Percentiles rank a stretch among this genome's conserved stretches.
Evolutionary conservation across 2,888 invertebrate species (phyloP).

Genomic region (Amphimallon solstitiale): DNA sequence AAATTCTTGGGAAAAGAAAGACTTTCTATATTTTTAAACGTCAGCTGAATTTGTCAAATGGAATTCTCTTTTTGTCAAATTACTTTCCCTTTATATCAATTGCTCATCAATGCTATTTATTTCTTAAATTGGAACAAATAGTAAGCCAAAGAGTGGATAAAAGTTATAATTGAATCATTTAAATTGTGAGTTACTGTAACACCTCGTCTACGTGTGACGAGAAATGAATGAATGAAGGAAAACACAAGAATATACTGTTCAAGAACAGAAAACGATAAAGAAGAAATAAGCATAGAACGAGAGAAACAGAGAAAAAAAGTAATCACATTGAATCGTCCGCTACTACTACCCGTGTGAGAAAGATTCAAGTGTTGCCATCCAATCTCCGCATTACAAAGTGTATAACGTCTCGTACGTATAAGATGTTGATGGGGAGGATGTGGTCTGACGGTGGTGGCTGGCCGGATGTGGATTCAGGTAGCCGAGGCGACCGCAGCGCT

Average conservation of each 20-base stretch:
- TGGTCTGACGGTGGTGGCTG: slow-evolving; percentile 56
- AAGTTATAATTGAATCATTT: too few species aligned
- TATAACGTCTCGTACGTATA: slow-evolving; percentile 39
- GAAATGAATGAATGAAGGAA: too few species aligned
- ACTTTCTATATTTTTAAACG: too few species aligned
- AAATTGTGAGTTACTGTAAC: too few species aligned
- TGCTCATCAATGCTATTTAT: too few species aligned
- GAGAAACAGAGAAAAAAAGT: slow-evolving; percentile 43
- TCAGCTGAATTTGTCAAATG: too few species aligned
- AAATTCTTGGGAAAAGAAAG: too few species aligned
- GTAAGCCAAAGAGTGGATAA: too few species aligned
- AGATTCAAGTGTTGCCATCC: slow-evolving; percentile 44
- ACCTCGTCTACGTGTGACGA: not conserved
- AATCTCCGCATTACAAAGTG: slow-evolving; percentile 40
- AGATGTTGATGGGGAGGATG: slow-evolving; percentile 51
- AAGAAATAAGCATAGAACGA: slow-evolving; percentile 53
- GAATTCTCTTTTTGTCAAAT: too few species aligned
- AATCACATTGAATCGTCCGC: slow-evolving; percentile 42
- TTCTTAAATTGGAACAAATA: too few species aligned
- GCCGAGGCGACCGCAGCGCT: slow-evolving; percentile 58
- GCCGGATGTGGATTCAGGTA: slow-evolving; percentile 64
- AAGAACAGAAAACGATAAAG: slow-evolving; percentile 42
- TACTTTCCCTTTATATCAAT: too few species aligned
- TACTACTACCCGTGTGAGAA: slow-evolving; percentile 56
- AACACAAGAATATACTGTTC: slow-evolving; percentile 3